Evolutionary conservation across 2,113 vertebrate genomes (phyloP).

Genomic region (Burhinus oedicnemus): DNA sequence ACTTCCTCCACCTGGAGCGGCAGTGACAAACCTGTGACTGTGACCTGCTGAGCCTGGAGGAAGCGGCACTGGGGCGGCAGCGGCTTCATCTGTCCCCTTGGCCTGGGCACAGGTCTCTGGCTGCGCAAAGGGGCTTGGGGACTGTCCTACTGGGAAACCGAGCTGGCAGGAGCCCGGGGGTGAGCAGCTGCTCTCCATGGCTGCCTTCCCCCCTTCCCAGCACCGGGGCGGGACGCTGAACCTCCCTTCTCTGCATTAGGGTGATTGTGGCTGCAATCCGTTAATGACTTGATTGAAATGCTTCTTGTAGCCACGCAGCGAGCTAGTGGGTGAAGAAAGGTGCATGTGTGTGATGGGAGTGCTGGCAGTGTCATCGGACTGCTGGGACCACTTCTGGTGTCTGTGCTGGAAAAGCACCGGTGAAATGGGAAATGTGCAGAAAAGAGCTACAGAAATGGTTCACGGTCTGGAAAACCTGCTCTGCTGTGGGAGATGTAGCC

Average conservation of each 20-base stretch:
- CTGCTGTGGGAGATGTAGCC: neutral
- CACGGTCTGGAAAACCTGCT: neutral
- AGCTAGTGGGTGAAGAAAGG: neutral
- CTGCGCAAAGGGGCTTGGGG: neutral
- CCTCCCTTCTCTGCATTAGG: accelerated
- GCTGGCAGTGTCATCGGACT: accelerated
- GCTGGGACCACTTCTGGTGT: neutral
- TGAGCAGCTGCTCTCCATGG: accelerated
- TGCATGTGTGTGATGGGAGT: accelerated
- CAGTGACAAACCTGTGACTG: neutral
- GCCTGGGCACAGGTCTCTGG: neutral
- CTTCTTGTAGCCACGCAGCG: accelerated
- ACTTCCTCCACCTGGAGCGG: accelerated
- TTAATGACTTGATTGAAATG: accelerated
- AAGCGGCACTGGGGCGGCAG: accelerated
- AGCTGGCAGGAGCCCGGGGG: neutral
- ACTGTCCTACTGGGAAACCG: accelerated
- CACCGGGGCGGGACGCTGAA: neutral
- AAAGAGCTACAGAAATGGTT: neutral
- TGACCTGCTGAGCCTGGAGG: neutral
- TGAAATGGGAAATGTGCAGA: neutral
- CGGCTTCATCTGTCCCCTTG: neutral
- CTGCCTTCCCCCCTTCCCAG: neutral
- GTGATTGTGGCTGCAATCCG: accelerated
- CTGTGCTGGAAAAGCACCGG: neutral